These are phyloP conservation scores for Halictus rubicundus DNA, from an alignment of 1,140 invertebrate genomes.

Conservation along the genomic window DNA sequence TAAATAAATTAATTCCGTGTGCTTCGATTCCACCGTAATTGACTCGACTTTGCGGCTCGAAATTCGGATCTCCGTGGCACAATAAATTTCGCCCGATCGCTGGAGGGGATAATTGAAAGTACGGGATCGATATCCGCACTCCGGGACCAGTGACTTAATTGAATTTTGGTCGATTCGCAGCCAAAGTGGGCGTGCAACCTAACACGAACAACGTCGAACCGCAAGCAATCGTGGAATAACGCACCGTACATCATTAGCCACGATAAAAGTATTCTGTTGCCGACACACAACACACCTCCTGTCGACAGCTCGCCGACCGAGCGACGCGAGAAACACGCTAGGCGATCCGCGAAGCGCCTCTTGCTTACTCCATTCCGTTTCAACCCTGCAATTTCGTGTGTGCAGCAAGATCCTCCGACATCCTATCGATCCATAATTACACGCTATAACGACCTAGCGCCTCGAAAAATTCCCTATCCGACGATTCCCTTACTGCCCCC, in stretches of 20 bases:
- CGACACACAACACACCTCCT: constrained; percentile 18
- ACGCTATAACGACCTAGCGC: constrained; percentile 13
- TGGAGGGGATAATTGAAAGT: neutral
- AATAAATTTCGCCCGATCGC: too few species aligned
- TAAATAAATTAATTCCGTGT: too few species aligned
- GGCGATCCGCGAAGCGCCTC: neutral
- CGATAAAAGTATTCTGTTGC: constrained; percentile 36
- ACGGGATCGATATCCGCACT: neutral
- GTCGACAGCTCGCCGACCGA: constrained; percentile 17
- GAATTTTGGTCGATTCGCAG: constrained; percentile 14
- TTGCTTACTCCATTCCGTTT: neutral
- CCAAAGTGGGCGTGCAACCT: neutral
- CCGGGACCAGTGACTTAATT: neutral
- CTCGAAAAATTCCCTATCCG: constrained; percentile 16
- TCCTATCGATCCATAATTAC: constrained; percentile 32
- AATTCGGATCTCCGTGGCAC: too few species aligned
- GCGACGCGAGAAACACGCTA: neutral
- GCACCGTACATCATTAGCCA: constrained; percentile 7
- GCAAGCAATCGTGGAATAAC: neutral
- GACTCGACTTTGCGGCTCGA: too few species aligned
- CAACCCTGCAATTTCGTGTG: constrained; percentile 29
- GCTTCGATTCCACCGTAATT: too few species aligned
- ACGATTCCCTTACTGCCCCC: neutral
- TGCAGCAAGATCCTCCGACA: neutral
- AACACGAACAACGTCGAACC: neutral